Base-by-base conservation (phyloP, 2,888 invertebrate genomes). In the Allophyes oxyacanthae region DNA sequence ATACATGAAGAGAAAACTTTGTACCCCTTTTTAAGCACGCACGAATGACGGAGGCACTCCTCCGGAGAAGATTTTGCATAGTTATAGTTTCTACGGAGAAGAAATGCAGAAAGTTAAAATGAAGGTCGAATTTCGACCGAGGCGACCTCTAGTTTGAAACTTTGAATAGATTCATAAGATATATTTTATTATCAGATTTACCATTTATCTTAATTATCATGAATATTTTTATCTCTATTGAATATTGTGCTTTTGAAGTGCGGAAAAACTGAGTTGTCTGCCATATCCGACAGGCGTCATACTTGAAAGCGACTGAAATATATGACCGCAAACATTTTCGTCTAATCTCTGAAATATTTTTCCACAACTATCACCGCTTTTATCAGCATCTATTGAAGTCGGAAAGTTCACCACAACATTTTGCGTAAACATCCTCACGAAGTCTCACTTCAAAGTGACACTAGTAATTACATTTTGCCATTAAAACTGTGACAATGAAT, bases 381-480 rank as follows among this genome's bases (percentile, higher is more conserved):
- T 46, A 43, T 28, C 71, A 30, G 37, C 30, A 13, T 11, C 20
- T 8, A 68, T 56, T 70, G 58, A 70, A 46, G 59, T 58, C 51
- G 51, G 50, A 65, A 52, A 44, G 48, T 45, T 38, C 36, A 48
- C 36, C 36, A 11, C 48, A 44, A 48, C 48, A 44, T n/a, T 68
- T 48, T 38, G 34, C 45, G 55, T 42, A 62, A 55, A 63, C 45
- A 36, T 51, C 38, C 51, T 43, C 48, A 45, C 46, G 44, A 38
- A 59, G 11, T 59, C 20, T 45, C 15, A 72, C 57, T 72, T 72
- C 51, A 72, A 72, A 66, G 50, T 57, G 54, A 67, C 51, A 49
- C 40, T 56, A 20, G 20, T 72, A 52, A 72, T 72, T 68, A 68
- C 53, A 54, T 72, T 57, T 57, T 50, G 37, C 53, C 63, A 68